Percentiles rank a stretch among this genome's conserved stretches.
phyloP scores from a whole-genome alignment of 2,797 vertebrate genomes.

The Borostomias antarcticus region DNA sequence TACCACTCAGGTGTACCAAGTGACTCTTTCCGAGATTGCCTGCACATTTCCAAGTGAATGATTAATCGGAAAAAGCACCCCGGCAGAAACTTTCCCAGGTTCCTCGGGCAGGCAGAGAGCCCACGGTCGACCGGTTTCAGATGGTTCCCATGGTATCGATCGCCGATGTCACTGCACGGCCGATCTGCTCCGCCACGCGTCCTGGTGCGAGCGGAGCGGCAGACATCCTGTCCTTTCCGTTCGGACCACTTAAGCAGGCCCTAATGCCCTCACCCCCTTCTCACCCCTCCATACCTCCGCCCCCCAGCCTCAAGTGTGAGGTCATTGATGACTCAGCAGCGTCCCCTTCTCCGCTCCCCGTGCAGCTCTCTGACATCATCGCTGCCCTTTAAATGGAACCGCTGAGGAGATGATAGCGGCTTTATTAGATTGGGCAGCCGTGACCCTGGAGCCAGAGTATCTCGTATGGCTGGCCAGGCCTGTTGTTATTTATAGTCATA shows the following conservation, averaged over 20 bases:
- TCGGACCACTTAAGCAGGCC: constrained; percentile 6
- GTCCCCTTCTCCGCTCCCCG: constrained; percentile 40
- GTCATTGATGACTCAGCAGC: constrained; percentile 65
- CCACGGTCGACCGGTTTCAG: background rate
- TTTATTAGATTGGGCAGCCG: constrained; percentile 64
- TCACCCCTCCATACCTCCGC: background rate
- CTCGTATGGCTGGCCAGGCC: constrained; percentile 26
- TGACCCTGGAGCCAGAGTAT: constrained; percentile 37
- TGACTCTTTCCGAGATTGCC: constrained; percentile 35
- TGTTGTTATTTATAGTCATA: constrained; percentile 63
- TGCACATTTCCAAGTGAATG: constrained; percentile 31
- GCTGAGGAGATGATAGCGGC: constrained; percentile 45
- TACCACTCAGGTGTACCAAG: constrained; percentile 28
- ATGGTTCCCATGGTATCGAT: constrained; percentile 16
- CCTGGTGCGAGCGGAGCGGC: constrained; percentile 37
- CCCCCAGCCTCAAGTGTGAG: constrained; percentile 28
- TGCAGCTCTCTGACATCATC: background rate
- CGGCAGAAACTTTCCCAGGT: constrained; percentile 7
- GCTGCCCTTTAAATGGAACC: constrained; percentile 49
- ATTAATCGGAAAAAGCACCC: constrained; percentile 13
- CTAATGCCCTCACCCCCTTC: background rate
- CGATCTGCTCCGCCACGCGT: constrained; percentile 19
- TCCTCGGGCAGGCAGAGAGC: constrained; percentile 10
- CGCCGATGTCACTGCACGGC: constrained; percentile 29
- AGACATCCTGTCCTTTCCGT: constrained; percentile 63